Percentiles rank a stretch among this genome's conserved stretches.
phyloP scores from a whole-genome alignment of 2,888 invertebrate genomes.

The Ectemnius cavifrons region DNA sequence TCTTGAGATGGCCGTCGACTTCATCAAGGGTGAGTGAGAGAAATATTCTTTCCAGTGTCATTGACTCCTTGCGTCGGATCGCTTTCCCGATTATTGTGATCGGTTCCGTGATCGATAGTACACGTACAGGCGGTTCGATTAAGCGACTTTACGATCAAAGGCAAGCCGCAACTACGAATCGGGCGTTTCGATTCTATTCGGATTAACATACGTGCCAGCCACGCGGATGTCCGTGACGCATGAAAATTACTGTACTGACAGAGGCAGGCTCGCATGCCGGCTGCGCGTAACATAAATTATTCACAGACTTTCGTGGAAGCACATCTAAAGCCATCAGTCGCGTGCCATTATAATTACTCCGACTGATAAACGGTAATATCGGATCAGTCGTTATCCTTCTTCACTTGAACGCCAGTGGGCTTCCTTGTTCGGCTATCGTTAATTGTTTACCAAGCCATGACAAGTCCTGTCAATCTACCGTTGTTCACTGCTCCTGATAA shows the following conservation, averaged over 20 bases:
- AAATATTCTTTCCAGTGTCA: background rate
- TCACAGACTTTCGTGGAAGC: conserved; percentile 22
- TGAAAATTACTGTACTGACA: conserved; percentile 54
- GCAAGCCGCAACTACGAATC: conserved; percentile 45
- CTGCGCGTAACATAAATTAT: conserved; percentile 40
- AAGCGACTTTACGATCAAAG: conserved; percentile 19
- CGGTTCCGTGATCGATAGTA: too few relatives aligned
- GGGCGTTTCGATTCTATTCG: conserved; percentile 41
- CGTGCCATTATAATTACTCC: conserved; percentile 18
- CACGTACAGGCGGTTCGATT: background rate
- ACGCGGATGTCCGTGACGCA: conserved; percentile 50
- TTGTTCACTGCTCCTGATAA: background rate
- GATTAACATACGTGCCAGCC: conserved; percentile 49
- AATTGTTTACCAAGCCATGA: conserved; percentile 28
- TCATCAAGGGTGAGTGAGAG: conserved; percentile 88
- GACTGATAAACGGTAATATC: conserved; percentile 33
- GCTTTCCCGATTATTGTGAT: too few relatives aligned
- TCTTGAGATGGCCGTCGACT: conserved; percentile 94
- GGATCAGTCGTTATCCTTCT: conserved; percentile 16
- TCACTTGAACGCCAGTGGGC: too few relatives aligned
- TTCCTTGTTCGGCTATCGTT: conserved; percentile 12
- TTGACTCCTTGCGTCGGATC: too few relatives aligned
- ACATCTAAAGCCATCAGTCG: background rate
- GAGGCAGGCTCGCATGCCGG: conserved; percentile 21
- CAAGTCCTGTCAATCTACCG: background rate